Evolutionary conservation across 2,888 invertebrate genomes (phyloP).

Genomic region (Apodemia duryi): DNA sequence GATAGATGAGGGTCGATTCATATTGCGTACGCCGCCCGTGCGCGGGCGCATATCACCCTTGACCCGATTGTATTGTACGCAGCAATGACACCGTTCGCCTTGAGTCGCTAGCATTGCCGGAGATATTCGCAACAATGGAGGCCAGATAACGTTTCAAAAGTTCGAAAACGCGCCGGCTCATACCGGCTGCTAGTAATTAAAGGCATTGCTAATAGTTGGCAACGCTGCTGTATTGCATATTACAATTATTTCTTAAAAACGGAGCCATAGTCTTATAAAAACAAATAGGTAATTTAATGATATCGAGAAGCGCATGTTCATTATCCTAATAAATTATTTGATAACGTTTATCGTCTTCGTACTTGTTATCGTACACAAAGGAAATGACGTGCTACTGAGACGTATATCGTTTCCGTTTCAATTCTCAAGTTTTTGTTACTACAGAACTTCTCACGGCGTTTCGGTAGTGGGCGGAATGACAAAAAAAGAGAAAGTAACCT

Average conservation of each 20-base stretch:
- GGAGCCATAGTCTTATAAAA: conserved; percentile 9
- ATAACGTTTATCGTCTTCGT: conserved; percentile 53
- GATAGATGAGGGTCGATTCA: conserved; percentile 32
- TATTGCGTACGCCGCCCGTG: conserved; percentile 41
- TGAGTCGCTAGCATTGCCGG: conserved; percentile 77
- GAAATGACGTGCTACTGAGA: conserved; percentile 65
- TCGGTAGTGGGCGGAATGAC: conserved; percentile 43
- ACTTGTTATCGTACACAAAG: conserved; percentile 58
- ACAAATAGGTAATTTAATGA: not conserved
- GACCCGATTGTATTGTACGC: conserved; percentile 76
- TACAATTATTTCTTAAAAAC: conserved; percentile 28
- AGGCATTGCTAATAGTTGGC: conserved; percentile 45
- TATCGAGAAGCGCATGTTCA: conserved; percentile 34
- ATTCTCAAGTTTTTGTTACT: conserved; percentile 53
- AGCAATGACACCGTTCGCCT: conserved; percentile 78
- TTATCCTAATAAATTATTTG: conserved; percentile 56
- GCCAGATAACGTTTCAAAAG: conserved; percentile 79
- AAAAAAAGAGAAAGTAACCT: conserved; percentile 54
- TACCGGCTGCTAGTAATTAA: conserved; percentile 63
- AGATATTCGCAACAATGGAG: conserved; percentile 80
- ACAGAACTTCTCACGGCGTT: conserved; percentile 57
- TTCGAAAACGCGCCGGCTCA: conserved; percentile 74
- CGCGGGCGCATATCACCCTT: conserved; percentile 55
- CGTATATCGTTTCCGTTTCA: conserved; percentile 67
- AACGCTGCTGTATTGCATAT: conserved; percentile 33